Percentiles rank a stretch among this genome's conserved stretches.
phyloP scores from a whole-genome alignment of 2,888 invertebrate species.

The Noctua janthina region DNA sequence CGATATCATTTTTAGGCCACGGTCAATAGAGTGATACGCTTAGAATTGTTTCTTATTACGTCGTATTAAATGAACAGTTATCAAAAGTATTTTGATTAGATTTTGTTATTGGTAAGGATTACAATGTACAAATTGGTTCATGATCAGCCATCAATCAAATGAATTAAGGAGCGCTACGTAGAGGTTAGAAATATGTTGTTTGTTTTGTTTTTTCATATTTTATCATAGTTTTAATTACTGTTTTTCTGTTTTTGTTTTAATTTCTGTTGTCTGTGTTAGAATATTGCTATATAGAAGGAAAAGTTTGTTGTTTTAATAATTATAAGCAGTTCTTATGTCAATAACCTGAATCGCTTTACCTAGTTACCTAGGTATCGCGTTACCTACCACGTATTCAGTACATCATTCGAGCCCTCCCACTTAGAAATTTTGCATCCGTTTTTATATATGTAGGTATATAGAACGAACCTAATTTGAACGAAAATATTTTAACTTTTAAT shows the following conservation, averaged over 20 bases:
- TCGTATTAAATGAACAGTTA: constrained; percentile 11
- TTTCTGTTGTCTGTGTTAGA: too few relatives aligned
- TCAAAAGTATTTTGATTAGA: constrained; percentile 28
- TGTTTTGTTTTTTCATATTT: too few relatives aligned
- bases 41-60: constrained; percentile 15
- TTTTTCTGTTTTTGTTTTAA: too few relatives aligned
- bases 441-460: too few relatives aligned
- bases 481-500: not conserved
- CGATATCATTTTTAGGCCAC: constrained; percentile 50
- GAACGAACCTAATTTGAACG: too few relatives aligned
- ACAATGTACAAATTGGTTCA: constrained; percentile 23
- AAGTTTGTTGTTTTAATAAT: not conserved
- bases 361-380: too few relatives aligned
- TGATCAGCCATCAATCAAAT: constrained; percentile 16
- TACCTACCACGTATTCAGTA: too few relatives aligned
- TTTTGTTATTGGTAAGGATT: constrained; percentile 9
- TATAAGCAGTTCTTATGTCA: not conserved
- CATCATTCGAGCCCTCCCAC: too few relatives aligned
- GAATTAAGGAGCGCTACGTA: not conserved
- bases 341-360: too few relatives aligned
- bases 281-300: not conserved
- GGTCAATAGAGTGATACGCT: constrained; percentile 15
- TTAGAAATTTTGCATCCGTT: too few relatives aligned
- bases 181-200: not conserved
- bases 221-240: too few relatives aligned